Base-by-base conservation (phyloP, 2,113 vertebrate genomes). In the Numida meleagris region DNA sequence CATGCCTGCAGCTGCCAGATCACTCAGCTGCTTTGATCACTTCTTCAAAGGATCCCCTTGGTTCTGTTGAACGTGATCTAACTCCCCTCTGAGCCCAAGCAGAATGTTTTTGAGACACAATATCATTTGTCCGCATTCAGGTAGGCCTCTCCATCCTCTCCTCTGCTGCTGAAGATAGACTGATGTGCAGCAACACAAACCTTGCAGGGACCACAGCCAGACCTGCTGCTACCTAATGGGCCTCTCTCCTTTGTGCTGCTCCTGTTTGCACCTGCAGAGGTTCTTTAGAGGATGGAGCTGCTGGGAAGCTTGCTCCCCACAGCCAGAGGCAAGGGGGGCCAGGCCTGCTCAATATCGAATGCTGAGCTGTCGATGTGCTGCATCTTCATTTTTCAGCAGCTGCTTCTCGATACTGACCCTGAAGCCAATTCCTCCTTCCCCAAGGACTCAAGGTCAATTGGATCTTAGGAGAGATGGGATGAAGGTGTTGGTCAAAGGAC, bases 41-140 rank as follows among this genome's bases (percentile, higher is more conserved):
- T 78, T 75, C 79, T 68, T 90, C 85, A 95, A 93, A 95, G 89
- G 5, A 63, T 27, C 50, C 65, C 50, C 63, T 6, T 14, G 6
- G 38, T 51, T 74, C 55, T 83, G 40, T 40, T 48, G 31, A 46
- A 82, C 1, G 12, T 5, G 34, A 62, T 46, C 67, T 67, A 0
- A 1, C 17, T 74, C 63, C 61, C 29, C 3, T 0, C 76, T 0
- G 0, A 77, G 33, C 74, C 82, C 14, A 13, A 40, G 34, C 12
- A 20, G 36, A 14, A 29, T 21, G 23, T 51, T 50, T 62, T 20
- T 79, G 23, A 75, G 42, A 18, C 66, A 63, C 72, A 89, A 81
- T 5, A 51, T 20, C 55, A 12, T 29, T 36, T 77, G 43, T 2
- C n/a, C 77, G 10, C 51, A 34, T 34, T 75, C 76, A 43, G 7